phyloP scores from a whole-genome alignment of 2,113 vertebrate genomes.

The Copsychus sechellarum region DNA sequence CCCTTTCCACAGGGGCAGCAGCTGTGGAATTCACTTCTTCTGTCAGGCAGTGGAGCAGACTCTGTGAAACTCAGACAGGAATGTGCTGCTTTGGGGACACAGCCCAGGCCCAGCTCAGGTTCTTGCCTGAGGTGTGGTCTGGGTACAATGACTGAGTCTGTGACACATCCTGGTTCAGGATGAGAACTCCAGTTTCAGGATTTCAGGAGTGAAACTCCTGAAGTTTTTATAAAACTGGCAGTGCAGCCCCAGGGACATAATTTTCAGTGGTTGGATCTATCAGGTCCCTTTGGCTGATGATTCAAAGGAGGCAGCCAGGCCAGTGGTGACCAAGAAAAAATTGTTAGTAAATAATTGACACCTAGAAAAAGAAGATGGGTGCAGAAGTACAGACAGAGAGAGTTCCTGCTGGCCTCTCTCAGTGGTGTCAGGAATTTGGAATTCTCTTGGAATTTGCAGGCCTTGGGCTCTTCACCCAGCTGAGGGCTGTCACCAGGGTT shows the following conservation, averaged over 20 bases:
- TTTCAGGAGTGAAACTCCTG: neutral
- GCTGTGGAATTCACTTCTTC: constrained; percentile 32
- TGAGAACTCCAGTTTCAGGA: neutral
- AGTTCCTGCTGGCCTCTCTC: neutral
- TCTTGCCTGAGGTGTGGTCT: neutral
- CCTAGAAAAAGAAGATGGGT: neutral
- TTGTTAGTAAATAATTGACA: neutral
- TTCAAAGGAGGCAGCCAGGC: neutral
- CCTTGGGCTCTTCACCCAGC: neutral
- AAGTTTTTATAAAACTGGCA: neutral
- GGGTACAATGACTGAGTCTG: neutral
- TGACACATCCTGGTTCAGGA: neutral
- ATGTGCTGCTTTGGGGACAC: constrained; percentile 10
- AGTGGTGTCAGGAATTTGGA: neutral
- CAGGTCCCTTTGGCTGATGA: neutral
- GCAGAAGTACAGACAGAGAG: neutral
- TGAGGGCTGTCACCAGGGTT: neutral
- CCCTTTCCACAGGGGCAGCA: neutral
- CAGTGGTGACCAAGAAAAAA: neutral
- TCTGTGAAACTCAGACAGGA: neutral
- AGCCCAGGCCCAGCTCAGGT: neutral
- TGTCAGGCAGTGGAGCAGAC: neutral
- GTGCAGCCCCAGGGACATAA: neutral
- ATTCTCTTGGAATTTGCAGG: neutral
- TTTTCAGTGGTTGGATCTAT: neutral